Percentiles rank a stretch among this genome's conserved stretches.
These are phyloP conservation scores for Leucophenga varia DNA, from an alignment of 1,140 invertebrate genomes.

Conservation along the genomic window DNA sequence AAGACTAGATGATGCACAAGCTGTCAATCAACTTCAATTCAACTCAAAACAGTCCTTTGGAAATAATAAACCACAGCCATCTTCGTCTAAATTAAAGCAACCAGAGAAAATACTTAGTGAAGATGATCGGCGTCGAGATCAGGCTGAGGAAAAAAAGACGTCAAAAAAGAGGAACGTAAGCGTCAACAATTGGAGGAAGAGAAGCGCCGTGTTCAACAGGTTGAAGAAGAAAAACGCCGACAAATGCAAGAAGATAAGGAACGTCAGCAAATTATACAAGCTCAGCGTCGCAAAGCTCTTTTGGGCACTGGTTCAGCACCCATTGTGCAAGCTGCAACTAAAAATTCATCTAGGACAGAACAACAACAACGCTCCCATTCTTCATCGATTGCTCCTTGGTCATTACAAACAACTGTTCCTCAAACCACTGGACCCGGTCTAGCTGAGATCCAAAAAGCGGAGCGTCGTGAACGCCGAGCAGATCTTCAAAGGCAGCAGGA, in stretches of 20 bases:
- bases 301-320: constrained; percentile 22
- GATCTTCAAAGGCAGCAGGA: constrained; percentile 59
- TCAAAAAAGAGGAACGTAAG: constrained; percentile 57
- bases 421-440: constrained; percentile 57
- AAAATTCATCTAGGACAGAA: constrained; percentile 3
- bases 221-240: constrained; percentile 37
- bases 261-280: constrained; percentile 45
- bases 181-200: constrained; percentile 60
- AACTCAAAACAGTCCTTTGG: constrained; percentile 7
- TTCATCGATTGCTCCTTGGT: constrained; percentile 45
- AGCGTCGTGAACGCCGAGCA: constrained; percentile 62
- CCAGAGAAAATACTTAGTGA: constrained; percentile 18
- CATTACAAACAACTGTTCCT: constrained; percentile 15
- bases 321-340: constrained; percentile 8
- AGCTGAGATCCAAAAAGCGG: constrained; percentile 67
- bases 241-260: constrained; percentile 46
- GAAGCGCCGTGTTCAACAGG: constrained; percentile 46
- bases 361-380: constrained; percentile 13
- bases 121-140: constrained; percentile 34
- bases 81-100: constrained; percentile 38
- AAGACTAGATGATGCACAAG: constrained; percentile 8
- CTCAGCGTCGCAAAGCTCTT: constrained; percentile 45
- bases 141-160: constrained; percentile 31
- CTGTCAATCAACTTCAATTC: not conserved
- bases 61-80: constrained; percentile 16